A percentile compares a stretch with the other conserved stretches of the same genome.
These are phyloP conservation scores for Apolygus lucorum DNA, from an alignment of 1,140 invertebrate genomes.

Conservation along the genomic window DNA sequence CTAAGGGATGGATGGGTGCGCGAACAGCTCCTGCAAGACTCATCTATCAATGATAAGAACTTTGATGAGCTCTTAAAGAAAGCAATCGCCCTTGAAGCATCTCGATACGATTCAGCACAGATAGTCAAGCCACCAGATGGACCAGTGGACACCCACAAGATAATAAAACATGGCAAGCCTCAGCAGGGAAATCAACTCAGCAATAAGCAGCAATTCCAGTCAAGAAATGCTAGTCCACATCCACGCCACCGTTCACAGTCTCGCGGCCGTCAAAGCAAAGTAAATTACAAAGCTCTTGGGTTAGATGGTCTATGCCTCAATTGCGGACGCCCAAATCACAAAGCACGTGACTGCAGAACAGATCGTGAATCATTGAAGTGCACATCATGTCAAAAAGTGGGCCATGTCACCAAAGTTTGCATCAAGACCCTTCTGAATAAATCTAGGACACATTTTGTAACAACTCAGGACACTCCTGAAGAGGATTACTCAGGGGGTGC, in stretches of 20 bases:
- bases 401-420: neutral
- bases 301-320: neutral
- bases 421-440: neutral
- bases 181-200: neutral
- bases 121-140: neutral
- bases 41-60: slow-evolving; percentile 3
- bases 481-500: neutral
- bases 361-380: neutral
- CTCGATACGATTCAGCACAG: neutral
- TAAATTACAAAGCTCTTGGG: neutral
- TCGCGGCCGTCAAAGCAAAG: too few species aligned
- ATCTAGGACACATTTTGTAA: neutral
- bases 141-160: neutral
- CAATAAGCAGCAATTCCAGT: neutral
- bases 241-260: neutral
- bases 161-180: neutral
- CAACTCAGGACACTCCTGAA: neutral
- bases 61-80: neutral
- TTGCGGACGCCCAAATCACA: neutral
- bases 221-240: neutral
- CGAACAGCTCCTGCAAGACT: slow-evolving; percentile 8
- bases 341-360: neutral
- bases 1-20: neutral
- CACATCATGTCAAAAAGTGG: neutral
- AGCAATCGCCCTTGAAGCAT: neutral